Evolutionary conservation across 2,797 vertebrate species (phyloP).

Genomic region (Lagorchestes hirsutus): DNA sequence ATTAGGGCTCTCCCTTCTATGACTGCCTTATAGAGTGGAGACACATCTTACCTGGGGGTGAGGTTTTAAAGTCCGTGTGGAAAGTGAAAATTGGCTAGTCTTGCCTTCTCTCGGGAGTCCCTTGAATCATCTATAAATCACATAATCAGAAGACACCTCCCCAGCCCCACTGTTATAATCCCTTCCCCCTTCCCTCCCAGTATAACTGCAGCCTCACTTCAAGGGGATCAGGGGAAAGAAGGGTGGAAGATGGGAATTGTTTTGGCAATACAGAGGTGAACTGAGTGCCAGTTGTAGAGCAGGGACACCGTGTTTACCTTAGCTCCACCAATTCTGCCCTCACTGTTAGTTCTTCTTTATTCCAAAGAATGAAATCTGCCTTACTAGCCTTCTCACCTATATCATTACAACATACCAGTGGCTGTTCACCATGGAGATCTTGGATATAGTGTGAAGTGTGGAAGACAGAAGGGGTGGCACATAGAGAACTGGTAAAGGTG

Average conservation of each 20-base stretch:
- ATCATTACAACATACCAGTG: neutral
- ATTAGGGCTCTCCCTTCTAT: neutral
- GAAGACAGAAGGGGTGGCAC: neutral
- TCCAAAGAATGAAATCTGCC: neutral
- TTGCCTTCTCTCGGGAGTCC: neutral
- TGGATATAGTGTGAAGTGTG: neutral
- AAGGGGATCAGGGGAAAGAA: neutral
- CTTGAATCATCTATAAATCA: neutral
- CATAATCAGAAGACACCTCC: neutral
- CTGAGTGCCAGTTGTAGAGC: neutral
- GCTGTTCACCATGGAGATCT: neutral
- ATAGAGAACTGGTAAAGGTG: neutral
- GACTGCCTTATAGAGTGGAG: neutral
- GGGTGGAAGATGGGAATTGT: neutral
- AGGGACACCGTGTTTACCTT: neutral
- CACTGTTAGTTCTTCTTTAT: neutral
- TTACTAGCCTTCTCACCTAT: neutral
- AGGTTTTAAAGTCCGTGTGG: neutral
- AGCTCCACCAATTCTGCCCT: neutral
- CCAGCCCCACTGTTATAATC: neutral
- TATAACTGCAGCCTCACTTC: neutral
- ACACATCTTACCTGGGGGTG: neutral
- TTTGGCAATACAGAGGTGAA: neutral
- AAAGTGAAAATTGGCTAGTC: neutral
- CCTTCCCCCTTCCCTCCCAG: neutral